Evolutionary conservation across 2,113 vertebrate genomes (phyloP).

Genomic region (Lutjanus erythropterus): DNA sequence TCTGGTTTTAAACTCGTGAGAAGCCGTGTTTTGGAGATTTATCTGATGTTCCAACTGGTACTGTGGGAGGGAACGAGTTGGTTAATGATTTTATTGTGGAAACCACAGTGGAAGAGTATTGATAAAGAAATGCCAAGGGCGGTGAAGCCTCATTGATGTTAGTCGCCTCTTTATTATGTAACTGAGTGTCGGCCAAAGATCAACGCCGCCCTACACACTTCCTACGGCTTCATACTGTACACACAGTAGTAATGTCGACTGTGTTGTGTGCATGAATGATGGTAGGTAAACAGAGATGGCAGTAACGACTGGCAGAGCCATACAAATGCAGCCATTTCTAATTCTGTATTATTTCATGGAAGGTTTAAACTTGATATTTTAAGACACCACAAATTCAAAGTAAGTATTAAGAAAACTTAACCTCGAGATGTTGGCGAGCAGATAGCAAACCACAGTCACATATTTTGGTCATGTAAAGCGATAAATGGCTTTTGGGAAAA

Average conservation of each 20-base stretch:
- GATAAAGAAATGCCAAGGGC: conserved; percentile 36
- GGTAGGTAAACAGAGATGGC: conserved; percentile 2
- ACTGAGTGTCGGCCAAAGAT: conserved; percentile 25
- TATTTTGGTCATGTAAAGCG: too few species aligned
- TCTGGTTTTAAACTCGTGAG: conserved; percentile 12
- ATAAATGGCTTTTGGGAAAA: too few species aligned
- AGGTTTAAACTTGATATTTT: too few species aligned
- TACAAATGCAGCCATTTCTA: background rate
- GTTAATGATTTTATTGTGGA: conserved; percentile 37
- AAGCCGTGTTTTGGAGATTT: background rate
- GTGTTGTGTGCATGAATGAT: background rate
- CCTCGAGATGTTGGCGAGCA: too few species aligned
- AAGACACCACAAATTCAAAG: too few species aligned
- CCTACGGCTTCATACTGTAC: conserved; percentile 6
- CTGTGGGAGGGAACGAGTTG: background rate
- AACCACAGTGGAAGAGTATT: conserved; percentile 25
- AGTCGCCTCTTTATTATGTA: conserved; percentile 27
- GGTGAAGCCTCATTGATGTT: conserved; percentile 5
- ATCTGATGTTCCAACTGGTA: conserved; percentile 12
- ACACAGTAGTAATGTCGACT: conserved; percentile 10
- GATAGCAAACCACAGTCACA: too few species aligned
- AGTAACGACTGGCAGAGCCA: background rate
- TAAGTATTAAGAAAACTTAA: too few species aligned
- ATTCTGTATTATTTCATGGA: background rate
- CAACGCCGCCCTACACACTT: conserved; percentile 17